These are phyloP conservation scores for Ommatoiulus sabulosus DNA, from an alignment of 2,888 invertebrate species.

Conservation along the genomic window DNA sequence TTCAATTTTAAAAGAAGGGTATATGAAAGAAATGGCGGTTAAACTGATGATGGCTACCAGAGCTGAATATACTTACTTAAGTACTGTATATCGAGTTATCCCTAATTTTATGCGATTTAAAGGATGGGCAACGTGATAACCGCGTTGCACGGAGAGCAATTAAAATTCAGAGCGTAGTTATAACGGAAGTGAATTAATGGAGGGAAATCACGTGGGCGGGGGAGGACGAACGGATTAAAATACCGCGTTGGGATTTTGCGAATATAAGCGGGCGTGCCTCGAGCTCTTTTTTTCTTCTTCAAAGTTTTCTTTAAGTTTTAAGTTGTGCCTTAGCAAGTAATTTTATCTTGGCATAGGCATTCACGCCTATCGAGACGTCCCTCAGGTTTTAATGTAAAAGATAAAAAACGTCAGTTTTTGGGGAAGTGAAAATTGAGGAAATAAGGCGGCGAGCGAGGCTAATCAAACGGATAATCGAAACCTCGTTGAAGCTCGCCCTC, in stretches of 20 bases:
- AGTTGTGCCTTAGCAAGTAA: background rate
- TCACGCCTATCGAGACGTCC: slow-evolving; percentile 5
- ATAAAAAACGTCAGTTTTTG: background rate
- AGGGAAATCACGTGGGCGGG: background rate
- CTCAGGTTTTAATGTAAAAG: background rate
- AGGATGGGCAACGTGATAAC: slow-evolving; percentile 22
- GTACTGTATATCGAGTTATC: background rate
- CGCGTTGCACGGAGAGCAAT: background rate
- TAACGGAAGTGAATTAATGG: slow-evolving; percentile 22
- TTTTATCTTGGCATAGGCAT: background rate
- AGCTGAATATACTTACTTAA: background rate
- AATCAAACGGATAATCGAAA: slow-evolving; percentile 34
- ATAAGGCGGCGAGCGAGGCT: slow-evolving; percentile 11
- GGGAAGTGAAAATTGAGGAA: slow-evolving; percentile 28
- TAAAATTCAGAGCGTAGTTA: slow-evolving; percentile 8
- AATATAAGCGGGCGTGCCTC: background rate
- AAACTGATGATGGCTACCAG: background rate
- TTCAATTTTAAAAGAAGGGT: background rate
- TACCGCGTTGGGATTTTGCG: background rate
- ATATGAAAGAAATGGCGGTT: background rate
- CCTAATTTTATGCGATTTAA: background rate
- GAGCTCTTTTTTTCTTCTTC: background rate
- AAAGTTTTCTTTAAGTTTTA: background rate
- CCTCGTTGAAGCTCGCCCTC: background rate
- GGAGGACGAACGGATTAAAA: background rate